Evolutionary conservation across 1,140 invertebrate genomes (phyloP).

Genomic region (Hylaeus anthracinus): DNA sequence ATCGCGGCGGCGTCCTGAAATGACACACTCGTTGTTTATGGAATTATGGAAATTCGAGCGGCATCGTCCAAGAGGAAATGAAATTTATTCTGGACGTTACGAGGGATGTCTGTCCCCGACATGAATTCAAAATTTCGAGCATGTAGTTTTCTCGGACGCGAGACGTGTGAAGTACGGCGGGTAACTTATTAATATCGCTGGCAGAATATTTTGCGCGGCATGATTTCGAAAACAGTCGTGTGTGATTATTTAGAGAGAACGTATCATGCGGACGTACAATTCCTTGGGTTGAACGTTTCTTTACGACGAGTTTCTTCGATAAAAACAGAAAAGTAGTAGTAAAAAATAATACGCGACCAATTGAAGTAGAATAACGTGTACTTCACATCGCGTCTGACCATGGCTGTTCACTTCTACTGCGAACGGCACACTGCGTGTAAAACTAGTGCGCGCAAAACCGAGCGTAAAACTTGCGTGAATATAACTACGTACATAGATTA

Average conservation of each 20-base stretch:
- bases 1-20: not conserved
- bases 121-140: slow-evolving; percentile 23
- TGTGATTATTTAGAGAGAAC: too few relatives aligned
- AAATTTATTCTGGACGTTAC: slow-evolving; percentile 10
- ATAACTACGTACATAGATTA: too few relatives aligned
- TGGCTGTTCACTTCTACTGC: not conserved
- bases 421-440: too few relatives aligned
- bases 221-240: too few relatives aligned
- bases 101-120: not conserved
- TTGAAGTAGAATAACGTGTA: too few relatives aligned
- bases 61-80: slow-evolving; percentile 2
- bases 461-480: not conserved
- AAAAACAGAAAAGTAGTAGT: too few relatives aligned
- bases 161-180: not conserved
- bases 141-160: not conserved
- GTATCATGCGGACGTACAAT: too few relatives aligned
- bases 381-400: not conserved
- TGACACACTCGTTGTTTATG: slow-evolving; percentile 30
- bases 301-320: too few relatives aligned
- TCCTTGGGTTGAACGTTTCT: too few relatives aligned
- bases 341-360: too few relatives aligned
- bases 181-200: not conserved
- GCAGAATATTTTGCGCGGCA: not conserved
- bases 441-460: too few relatives aligned
- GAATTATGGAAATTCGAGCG: slow-evolving; percentile 34